Evolutionary conservation across 2,888 invertebrate genomes (phyloP).

Genomic region (Drosophila neonasuta): DNA sequence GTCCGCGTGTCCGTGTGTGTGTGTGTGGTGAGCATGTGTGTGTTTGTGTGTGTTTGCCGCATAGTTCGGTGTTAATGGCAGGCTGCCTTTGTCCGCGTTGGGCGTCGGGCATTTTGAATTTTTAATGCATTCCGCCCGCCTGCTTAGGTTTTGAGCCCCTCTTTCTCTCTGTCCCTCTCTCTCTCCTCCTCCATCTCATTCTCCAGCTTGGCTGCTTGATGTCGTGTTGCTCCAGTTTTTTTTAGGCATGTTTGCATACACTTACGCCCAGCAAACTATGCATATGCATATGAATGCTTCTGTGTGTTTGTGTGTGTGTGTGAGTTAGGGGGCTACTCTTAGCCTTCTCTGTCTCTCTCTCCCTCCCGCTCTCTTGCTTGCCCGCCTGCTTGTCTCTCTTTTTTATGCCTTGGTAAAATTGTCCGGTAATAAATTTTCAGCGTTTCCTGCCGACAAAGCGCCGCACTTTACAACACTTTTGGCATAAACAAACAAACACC

Average conservation of each 20-base stretch:
- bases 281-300: slow-evolving; percentile 67
- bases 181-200: slow-evolving; percentile 1
- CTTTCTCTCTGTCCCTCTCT: neutral
- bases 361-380: slow-evolving; percentile 5
- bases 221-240: slow-evolving; percentile 49
- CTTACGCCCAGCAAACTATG: slow-evolving; percentile 71
- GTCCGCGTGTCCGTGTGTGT: slow-evolving; percentile 16
- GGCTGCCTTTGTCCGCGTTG: slow-evolving; percentile 56
- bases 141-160: slow-evolving; percentile 42
- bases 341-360: slow-evolving; percentile 12
- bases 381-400: slow-evolving; percentile 35
- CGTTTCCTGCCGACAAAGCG: slow-evolving; percentile 79
- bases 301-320: slow-evolving; percentile 26
- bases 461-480: slow-evolving; percentile 79
- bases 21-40: slow-evolving; percentile 15
- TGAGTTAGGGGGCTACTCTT: slow-evolving; percentile 15
- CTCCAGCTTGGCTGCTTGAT: slow-evolving; percentile 10
- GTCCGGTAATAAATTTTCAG: slow-evolving; percentile 80
- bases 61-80: slow-evolving; percentile 71
- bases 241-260: slow-evolving; percentile 76
- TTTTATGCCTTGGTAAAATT: slow-evolving; percentile 69
- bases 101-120: slow-evolving; percentile 76
- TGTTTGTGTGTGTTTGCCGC: slow-evolving; percentile 30
- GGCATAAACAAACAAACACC: slow-evolving; percentile 75
- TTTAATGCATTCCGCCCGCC: slow-evolving; percentile 66